phyloP scores from a whole-genome alignment of 2,113 vertebrate species.

The Macroglossus sobrinus region DNA sequence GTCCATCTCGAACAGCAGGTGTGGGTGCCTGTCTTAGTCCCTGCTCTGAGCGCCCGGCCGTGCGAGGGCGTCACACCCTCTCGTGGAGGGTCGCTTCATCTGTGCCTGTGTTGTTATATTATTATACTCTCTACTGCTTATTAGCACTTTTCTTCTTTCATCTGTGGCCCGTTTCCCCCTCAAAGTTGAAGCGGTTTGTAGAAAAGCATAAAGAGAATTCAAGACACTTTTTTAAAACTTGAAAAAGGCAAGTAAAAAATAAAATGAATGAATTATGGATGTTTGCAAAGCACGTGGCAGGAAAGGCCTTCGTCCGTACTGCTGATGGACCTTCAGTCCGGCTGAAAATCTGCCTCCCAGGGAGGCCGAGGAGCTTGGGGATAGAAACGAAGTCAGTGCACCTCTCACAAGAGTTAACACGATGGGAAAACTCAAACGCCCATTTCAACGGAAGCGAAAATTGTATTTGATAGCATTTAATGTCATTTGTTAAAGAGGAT shows the following conservation, averaged over 20 bases:
- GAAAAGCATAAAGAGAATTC: not conserved
- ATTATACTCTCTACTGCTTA: not conserved
- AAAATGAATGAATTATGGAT: not conserved
- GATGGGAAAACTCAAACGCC: not conserved
- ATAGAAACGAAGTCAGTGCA: not conserved
- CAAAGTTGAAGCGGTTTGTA: not conserved
- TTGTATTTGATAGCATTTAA: not conserved
- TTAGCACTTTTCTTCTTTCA: not conserved
- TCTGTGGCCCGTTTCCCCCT: not conserved
- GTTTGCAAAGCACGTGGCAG: not conserved
- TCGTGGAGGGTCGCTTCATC: not conserved
- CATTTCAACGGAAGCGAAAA: not conserved
- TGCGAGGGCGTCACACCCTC: not conserved
- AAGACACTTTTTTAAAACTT: not conserved
- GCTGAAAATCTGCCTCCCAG: not conserved
- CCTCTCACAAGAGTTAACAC: not conserved
- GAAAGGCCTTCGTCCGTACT: not conserved
- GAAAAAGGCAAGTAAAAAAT: not conserved
- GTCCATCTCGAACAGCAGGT: not conserved
- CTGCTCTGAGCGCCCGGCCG: accelerated
- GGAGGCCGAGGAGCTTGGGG: not conserved
- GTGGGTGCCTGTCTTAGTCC: not conserved
- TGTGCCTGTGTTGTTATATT: not conserved
- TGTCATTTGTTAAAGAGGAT: not conserved
- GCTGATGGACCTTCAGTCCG: not conserved